Conservation (phyloP, 2,113 vertebrate species). For the Ptychochromis oligacanthus region DNA sequence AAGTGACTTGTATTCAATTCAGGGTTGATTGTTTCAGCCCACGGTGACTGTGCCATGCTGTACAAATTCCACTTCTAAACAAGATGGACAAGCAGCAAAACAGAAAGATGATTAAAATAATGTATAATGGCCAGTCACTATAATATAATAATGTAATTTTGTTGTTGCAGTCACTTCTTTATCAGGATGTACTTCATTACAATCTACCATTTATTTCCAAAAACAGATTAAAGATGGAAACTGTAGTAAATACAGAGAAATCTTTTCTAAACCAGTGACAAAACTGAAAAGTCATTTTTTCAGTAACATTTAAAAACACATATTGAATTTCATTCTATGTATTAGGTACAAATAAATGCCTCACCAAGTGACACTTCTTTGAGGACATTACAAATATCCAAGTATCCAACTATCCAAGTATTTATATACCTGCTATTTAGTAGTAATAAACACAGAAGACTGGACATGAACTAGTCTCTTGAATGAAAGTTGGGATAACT, state of each 20-base stretch:
- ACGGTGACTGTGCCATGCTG: not conserved
- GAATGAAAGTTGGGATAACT: not conserved
- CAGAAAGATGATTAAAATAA: not conserved
- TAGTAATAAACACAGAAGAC: not conserved
- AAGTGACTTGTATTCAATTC: not conserved
- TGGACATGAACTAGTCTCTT: too few relatives aligned
- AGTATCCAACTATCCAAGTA: not conserved
- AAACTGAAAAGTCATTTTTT: not conserved
- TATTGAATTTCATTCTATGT: not conserved
- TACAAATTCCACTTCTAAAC: not conserved
- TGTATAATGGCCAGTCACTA: not conserved
- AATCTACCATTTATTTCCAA: too few relatives aligned
- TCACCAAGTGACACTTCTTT: not conserved
- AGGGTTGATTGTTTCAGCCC: not conserved
- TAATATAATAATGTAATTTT: too few relatives aligned
- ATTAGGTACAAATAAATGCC: not conserved
- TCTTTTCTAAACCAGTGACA: too few relatives aligned
- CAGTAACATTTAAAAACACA: too few relatives aligned
- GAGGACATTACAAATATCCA: not conserved
- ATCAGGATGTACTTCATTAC: too few relatives aligned
- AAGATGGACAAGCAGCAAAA: not conserved
- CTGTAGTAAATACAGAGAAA: too few relatives aligned
- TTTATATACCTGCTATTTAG: not conserved
- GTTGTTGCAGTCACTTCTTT: too few relatives aligned
- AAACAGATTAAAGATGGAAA: too few relatives aligned